phyloP scores from a whole-genome alignment of 2,797 vertebrate genomes.

The Hyperoplus immaculatus region DNA sequence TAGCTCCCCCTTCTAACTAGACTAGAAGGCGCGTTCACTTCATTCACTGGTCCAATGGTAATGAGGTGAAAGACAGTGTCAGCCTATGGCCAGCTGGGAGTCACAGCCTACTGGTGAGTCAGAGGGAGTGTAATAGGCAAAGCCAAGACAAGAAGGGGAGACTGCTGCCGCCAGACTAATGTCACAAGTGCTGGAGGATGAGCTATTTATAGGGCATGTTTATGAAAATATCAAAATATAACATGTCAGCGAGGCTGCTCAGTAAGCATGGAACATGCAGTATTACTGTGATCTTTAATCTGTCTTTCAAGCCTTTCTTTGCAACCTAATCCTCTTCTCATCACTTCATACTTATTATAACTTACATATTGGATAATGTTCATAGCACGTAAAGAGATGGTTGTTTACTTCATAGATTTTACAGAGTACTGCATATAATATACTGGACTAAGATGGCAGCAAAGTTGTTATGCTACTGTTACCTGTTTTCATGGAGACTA shows the following conservation, averaged over 20 bases:
- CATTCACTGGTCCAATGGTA: constrained; percentile 70
- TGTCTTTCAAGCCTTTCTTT: constrained; percentile 30
- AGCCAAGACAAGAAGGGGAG: constrained; percentile 72
- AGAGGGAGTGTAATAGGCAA: constrained; percentile 78
- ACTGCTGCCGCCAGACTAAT: constrained; percentile 74
- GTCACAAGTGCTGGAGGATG: constrained; percentile 76
- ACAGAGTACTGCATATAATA: not conserved
- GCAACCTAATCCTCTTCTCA: constrained; percentile 3
- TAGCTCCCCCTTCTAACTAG: constrained; percentile 74
- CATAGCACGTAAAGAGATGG: not conserved
- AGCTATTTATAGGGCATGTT: constrained; percentile 84
- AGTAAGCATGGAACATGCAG: constrained; percentile 37
- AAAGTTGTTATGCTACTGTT: not conserved
- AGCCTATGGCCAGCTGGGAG: constrained; percentile 78
- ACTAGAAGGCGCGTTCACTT: constrained; percentile 68
- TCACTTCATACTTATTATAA: not conserved
- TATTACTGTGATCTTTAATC: constrained; percentile 55
- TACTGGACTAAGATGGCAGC: not conserved
- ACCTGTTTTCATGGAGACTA: not conserved
- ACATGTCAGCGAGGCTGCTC: constrained; percentile 66
- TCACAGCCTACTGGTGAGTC: constrained; percentile 80
- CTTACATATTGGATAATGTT: not conserved
- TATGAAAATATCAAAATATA: constrained; percentile 79
- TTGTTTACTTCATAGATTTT: not conserved
- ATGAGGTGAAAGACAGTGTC: constrained; percentile 80